These are phyloP conservation scores for Patella vulgata DNA, from an alignment of 1,140 invertebrate species.

Conservation along the genomic window DNA sequence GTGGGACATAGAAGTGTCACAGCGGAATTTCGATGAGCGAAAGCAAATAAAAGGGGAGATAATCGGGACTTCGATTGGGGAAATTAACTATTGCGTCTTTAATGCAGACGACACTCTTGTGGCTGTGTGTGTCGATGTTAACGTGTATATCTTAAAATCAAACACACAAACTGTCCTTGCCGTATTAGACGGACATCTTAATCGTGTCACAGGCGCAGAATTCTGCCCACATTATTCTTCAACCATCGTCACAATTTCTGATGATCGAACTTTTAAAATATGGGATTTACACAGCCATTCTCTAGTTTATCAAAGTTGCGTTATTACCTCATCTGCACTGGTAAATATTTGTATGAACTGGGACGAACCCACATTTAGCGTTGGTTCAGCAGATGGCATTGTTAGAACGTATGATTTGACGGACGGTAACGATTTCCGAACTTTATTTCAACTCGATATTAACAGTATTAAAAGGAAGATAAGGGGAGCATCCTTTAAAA, in stretches of 20 bases:
- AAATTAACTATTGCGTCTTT: conserved; percentile 30
- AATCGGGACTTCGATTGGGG: conserved; percentile 24
- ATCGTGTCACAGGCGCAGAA: conserved; percentile 50
- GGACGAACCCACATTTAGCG: conserved; percentile 47
- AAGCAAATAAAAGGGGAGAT: conserved; percentile 30
- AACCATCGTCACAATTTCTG: conserved; percentile 59
- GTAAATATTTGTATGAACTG: conserved; percentile 58
- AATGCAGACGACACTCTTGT: conserved; percentile 35
- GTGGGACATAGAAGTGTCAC: conserved; percentile 40
- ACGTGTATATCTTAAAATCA: conserved; percentile 28
- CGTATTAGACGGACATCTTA: conserved; percentile 53
- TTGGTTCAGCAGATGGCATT: conserved; percentile 59
- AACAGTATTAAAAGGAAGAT: conserved; percentile 5
- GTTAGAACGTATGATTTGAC: conserved; percentile 59
- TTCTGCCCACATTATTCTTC: conserved; percentile 61
- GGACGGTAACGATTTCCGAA: conserved; percentile 60
- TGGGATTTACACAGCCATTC: conserved; percentile 52
- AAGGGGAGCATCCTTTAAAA: conserved; percentile 6
- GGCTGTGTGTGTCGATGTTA: conserved; percentile 35
- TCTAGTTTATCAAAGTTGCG: conserved; percentile 56
- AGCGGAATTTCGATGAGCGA: conserved; percentile 5
- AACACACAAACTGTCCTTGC: conserved; percentile 28
- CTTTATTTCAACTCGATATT: conserved; percentile 54
- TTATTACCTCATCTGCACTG: conserved; percentile 56
- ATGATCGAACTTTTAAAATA: conserved; percentile 62